Percentiles rank a stretch among this genome's conserved stretches.
phyloP scores from a whole-genome alignment of 2,797 vertebrate genomes.

The Acrossocheilus wenchowensis region DNA sequence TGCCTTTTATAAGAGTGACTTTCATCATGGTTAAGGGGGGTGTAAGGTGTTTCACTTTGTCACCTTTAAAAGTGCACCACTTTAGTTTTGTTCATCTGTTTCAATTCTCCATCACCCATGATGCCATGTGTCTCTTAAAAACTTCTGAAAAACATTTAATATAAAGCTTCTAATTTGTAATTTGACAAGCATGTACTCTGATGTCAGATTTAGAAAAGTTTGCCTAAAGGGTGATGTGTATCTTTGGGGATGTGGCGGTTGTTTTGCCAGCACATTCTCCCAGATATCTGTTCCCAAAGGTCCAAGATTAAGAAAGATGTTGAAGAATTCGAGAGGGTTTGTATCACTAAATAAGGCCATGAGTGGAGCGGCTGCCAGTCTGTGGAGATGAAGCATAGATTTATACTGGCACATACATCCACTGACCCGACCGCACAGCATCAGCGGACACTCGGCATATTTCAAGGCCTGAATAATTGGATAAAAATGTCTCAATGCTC shows the following conservation, averaged over 20 bases:
- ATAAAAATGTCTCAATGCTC: constrained; percentile 6
- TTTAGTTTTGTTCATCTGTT: neutral
- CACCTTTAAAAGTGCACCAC: neutral
- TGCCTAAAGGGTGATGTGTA: constrained; percentile 18
- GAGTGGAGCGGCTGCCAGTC: constrained; percentile 10
- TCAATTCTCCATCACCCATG: too few relatives aligned
- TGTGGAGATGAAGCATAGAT: constrained; percentile 35
- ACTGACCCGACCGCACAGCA: constrained; percentile 32
- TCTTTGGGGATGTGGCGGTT: neutral
- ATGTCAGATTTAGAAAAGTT: constrained; percentile 15
- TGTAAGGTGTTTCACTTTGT: neutral
- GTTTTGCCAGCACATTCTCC: neutral
- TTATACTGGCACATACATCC: constrained; percentile 44
- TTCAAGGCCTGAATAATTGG: constrained; percentile 16
- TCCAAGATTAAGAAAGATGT: constrained; percentile 17
- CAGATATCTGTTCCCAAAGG: constrained; percentile 15
- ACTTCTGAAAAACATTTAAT: neutral
- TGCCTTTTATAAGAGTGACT: neutral
- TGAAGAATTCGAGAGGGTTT: constrained; percentile 12
- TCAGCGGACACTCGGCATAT: constrained; percentile 11
- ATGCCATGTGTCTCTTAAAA: neutral
- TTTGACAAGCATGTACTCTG: neutral
- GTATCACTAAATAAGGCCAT: constrained; percentile 57
- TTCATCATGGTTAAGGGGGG: neutral
- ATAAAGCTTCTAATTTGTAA: neutral